phyloP scores from a whole-genome alignment of 2,113 vertebrate genomes.

The Motacilla alba region DNA sequence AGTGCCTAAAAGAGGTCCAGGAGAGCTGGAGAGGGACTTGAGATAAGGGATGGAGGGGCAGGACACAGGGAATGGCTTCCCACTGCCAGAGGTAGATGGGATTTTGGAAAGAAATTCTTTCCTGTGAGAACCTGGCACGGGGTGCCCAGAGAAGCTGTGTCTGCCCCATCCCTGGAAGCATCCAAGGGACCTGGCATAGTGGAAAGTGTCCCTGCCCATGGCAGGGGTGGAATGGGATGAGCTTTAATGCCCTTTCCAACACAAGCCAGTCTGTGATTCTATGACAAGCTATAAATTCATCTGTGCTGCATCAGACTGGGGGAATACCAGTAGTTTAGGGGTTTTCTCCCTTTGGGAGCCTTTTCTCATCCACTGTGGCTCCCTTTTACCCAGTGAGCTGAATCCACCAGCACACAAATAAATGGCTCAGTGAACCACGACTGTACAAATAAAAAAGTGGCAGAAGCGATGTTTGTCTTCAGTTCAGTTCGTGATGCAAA shows the following conservation, averaged over 20 bases:
- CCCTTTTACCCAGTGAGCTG: accelerated
- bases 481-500: accelerated
- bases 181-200: not conserved
- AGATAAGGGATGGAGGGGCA: not conserved
- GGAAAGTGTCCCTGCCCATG: not conserved
- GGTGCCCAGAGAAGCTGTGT: not conserved
- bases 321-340: accelerated
- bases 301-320: accelerated
- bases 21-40: not conserved
- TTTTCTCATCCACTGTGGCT: not conserved
- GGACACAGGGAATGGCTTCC: not conserved
- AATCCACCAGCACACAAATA: not conserved
- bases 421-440: accelerated
- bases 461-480: not conserved
- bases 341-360: accelerated
- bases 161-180: not conserved
- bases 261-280: not conserved
- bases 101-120: too few relatives aligned
- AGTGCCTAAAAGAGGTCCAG: accelerated
- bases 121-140: not conserved
- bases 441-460: not conserved
- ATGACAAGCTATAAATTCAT: accelerated
- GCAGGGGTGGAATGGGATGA: not conserved
- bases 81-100: not conserved
- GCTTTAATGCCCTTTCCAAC: not conserved